These are phyloP conservation scores for Melanitta fusca DNA, from an alignment of 2,797 vertebrate genomes.

Conservation along the genomic window DNA sequence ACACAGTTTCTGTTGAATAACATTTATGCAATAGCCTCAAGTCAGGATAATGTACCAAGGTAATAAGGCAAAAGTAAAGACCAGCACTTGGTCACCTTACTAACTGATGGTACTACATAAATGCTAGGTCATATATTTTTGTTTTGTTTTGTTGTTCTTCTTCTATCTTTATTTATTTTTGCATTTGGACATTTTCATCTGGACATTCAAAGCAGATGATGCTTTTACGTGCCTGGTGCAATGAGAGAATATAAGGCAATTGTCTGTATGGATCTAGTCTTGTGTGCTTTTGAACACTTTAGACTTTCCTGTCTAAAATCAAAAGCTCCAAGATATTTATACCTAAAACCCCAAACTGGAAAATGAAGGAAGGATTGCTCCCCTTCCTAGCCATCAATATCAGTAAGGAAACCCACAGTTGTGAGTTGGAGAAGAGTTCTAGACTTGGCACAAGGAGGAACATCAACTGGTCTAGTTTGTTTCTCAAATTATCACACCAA, in stretches of 20 bases:
- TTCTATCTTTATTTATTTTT: not conserved
- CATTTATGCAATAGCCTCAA: not conserved
- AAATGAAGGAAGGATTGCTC: not conserved
- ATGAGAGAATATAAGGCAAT: not conserved
- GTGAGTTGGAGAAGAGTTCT: not conserved
- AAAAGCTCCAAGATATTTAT: not conserved
- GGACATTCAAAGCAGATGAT: not conserved
- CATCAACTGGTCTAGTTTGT: not conserved
- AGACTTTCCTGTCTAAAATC: not conserved
- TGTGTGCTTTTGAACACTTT: not conserved
- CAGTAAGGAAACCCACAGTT: not conserved
- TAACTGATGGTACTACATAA: not conserved
- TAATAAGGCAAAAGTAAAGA: not conserved
- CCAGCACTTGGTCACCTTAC: not conserved
- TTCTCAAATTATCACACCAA: slow-evolving; percentile 36
- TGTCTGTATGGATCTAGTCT: not conserved
- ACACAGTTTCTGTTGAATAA: not conserved
- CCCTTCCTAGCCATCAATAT: not conserved
- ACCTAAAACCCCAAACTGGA: not conserved
- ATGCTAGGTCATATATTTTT: not conserved
- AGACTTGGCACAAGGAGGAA: not conserved
- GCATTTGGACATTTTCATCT: not conserved
- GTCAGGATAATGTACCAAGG: not conserved
- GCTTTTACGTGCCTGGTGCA: not conserved
- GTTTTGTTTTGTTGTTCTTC: not conserved